Conservation (phyloP, 2,797 vertebrate species). For the Darevskia mixta region DNA sequence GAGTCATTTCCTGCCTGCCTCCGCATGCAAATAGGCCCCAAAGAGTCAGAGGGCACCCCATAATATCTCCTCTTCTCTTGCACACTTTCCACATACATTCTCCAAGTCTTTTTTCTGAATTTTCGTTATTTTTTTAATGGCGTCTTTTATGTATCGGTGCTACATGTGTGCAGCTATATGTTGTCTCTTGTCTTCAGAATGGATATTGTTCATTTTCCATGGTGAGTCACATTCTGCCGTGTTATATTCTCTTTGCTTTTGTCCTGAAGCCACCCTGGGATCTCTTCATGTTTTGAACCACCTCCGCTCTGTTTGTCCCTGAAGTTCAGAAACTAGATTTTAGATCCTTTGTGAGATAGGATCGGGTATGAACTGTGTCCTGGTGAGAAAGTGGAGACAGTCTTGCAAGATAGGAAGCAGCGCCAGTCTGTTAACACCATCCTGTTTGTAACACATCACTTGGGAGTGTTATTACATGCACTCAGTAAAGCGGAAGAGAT, state of each 20-base stretch:
- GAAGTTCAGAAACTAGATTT: background rate
- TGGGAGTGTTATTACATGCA: background rate
- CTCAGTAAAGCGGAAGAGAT: background rate
- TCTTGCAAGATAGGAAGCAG: background rate
- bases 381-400: background rate
- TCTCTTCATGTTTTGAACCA: background rate
- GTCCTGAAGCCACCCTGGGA: background rate
- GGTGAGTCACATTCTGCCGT: background rate
- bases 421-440: background rate
- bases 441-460: background rate
- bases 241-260: background rate
- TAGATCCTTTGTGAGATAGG: background rate
- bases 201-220: background rate
- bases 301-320: background rate
- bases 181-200: background rate
- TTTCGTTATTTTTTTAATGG: background rate
- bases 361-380: background rate
- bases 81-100: background rate
- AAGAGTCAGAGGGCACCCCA: background rate
- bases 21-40: background rate
- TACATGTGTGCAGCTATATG: background rate
- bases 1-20: constrained; percentile 10
- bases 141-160: background rate
- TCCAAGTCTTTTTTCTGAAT: background rate
- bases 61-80: background rate